These are phyloP conservation scores for Champsocephalus gunnari DNA, from an alignment of 2,797 vertebrate species.

Conservation along the genomic window DNA sequence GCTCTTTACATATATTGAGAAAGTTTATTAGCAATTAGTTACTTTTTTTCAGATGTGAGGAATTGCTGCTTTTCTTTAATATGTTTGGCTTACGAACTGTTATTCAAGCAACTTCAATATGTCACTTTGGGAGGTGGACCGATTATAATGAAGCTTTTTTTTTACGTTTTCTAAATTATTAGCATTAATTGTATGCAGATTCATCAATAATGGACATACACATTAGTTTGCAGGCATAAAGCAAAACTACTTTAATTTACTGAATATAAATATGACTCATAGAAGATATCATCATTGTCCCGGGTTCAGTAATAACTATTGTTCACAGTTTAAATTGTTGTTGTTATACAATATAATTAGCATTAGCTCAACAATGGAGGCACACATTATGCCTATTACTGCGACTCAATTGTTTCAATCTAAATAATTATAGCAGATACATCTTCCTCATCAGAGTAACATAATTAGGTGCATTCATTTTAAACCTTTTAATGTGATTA, in stretches of 20 bases:
- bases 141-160: neutral
- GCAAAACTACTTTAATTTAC: conserved; percentile 10
- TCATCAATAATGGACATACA: neutral
- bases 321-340: conserved; percentile 51
- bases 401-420: conserved; percentile 48
- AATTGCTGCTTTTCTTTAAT: conserved; percentile 1
- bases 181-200: neutral
- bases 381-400: conserved; percentile 48
- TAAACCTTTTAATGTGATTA: conserved; percentile 36
- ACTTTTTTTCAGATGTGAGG: neutral
- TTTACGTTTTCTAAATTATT: too few relatives aligned
- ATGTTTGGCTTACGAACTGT: neutral
- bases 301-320: conserved; percentile 35
- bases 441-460: conserved; percentile 46
- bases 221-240: neutral
- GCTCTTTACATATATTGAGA: conserved; percentile 73
- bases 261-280: conserved; percentile 71
- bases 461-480: conserved; percentile 44
- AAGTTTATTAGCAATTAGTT: neutral
- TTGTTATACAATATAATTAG: conserved; percentile 51
- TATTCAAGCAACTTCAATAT: neutral
- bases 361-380: conserved; percentile 60
- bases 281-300: conserved; percentile 38
- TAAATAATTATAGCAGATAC: conserved; percentile 49
- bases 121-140: neutral